Conservation (phyloP, 2,797 vertebrate species). For the Artibeus lituratus region DNA sequence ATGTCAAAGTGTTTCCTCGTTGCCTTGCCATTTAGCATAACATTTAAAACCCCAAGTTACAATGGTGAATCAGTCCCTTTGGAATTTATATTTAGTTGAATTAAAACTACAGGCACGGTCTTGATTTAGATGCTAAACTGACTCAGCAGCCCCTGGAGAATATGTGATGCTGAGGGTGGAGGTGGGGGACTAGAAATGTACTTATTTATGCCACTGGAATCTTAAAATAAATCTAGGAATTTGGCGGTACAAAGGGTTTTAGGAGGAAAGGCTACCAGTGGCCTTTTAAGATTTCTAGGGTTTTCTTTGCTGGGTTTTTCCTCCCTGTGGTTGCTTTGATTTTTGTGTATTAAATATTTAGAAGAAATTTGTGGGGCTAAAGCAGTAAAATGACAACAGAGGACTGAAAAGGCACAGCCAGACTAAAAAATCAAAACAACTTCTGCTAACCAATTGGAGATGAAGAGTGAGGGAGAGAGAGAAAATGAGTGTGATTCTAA, state of each 20-base stretch:
- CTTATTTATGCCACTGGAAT: background rate
- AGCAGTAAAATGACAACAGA: background rate
- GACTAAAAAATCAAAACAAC: background rate
- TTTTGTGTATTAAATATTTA: background rate
- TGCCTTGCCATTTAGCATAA: background rate
- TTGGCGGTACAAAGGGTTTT: background rate
- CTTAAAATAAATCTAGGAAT: conserved; percentile 4
- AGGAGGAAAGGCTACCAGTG: background rate
- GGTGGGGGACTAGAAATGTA: background rate
- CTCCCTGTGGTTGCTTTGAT: background rate
- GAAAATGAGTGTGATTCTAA: background rate
- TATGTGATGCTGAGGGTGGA: background rate
- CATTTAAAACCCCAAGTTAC: background rate
- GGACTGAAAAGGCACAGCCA: background rate
- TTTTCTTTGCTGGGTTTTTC: background rate
- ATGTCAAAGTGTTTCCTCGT: background rate
- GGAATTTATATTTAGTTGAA: background rate
- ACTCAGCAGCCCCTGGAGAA: background rate
- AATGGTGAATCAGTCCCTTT: background rate
- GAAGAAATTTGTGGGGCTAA: background rate
- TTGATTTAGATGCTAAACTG: conserved; percentile 32
- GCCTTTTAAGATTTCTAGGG: background rate
- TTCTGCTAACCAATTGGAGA: background rate
- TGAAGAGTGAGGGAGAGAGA: background rate
- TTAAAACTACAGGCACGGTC: background rate